Evolutionary conservation across 2,113 vertebrate species (phyloP), one percentile per base, ranked within the genome.

Genomic region (Suricata suricatta): DNA sequence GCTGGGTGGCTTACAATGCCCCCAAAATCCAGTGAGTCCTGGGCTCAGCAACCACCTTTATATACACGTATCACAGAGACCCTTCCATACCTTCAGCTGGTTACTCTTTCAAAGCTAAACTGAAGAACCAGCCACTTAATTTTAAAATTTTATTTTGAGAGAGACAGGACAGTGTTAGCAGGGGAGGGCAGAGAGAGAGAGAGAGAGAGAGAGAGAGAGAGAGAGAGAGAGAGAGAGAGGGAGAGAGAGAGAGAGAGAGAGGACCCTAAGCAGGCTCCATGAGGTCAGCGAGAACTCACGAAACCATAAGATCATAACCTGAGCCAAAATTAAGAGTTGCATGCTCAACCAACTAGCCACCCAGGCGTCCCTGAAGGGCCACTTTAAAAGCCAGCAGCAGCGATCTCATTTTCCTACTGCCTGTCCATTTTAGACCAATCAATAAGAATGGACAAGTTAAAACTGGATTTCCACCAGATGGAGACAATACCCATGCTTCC

Each of bases 391-490:
- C 27, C 29, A 87, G 31, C 3, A 57, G 50, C 6, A 76, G 19
- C 38, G 7, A 69, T 47, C 71, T 88, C 27, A 74, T 68, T 41
- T 91, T 91, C 64, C 41, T 38, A 64, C 23, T 2, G 13, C 21
- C 12, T 29, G 14, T 54, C 33, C 50, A 68, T 60, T 81, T 82
- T 60, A 89, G 33, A 86, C n/a, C 47, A 60, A 41, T 68, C 68
- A 90, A 23, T 35, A 17, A 92, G n/a, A 95, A 96, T 27, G 54
- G 72, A 71, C 25, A 64, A 80, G 69, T 74, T 81, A 90, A n/a
- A 83, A 72, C 50, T 84, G 71, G 5, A 68, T 85, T 88, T 95
- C 74, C 11, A 76, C 47, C 25, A 95, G 52, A 93, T 41, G 64
- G 52, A 94, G 31, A 86, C 16, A 88, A 69, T 31, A 83, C 3